A percentile compares a stretch with the other conserved stretches of the same genome.
Evolutionary conservation across 1,140 invertebrate species (phyloP).

Genomic region (Rhopalosiphum maidis): DNA sequence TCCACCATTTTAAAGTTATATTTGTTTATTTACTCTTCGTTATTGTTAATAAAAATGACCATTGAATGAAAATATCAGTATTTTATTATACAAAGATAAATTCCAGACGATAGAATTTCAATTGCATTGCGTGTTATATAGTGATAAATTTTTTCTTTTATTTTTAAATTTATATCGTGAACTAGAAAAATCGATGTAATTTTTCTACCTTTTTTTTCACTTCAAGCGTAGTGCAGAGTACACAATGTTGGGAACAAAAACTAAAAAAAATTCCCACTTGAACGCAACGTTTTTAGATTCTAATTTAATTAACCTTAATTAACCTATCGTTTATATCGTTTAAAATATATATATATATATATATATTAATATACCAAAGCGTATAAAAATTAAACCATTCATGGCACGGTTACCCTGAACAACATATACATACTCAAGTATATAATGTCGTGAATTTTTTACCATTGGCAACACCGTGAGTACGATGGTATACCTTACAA

Average conservation of each 20-base stretch:
- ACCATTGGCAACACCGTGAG: background rate
- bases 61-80: background rate
- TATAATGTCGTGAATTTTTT: background rate
- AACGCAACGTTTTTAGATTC: background rate
- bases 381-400: background rate
- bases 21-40: background rate
- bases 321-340: background rate
- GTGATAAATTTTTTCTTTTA: background rate
- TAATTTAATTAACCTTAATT: background rate
- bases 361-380: too few relatives aligned
- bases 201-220: background rate
- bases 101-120: background rate
- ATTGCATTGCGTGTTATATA: background rate
- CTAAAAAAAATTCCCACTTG: background rate
- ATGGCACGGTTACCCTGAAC: background rate
- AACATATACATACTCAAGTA: background rate
- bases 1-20: background rate
- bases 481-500: background rate
- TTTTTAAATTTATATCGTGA: background rate
- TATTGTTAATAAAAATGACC: background rate
- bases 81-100: background rate
- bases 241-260: background rate
- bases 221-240: background rate
- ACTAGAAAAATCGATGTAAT: background rate
- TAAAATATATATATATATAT: too few relatives aligned